These are phyloP conservation scores for Gymnothorax reevesii DNA, from an alignment of 2,797 vertebrate genomes.

Conservation along the genomic window DNA sequence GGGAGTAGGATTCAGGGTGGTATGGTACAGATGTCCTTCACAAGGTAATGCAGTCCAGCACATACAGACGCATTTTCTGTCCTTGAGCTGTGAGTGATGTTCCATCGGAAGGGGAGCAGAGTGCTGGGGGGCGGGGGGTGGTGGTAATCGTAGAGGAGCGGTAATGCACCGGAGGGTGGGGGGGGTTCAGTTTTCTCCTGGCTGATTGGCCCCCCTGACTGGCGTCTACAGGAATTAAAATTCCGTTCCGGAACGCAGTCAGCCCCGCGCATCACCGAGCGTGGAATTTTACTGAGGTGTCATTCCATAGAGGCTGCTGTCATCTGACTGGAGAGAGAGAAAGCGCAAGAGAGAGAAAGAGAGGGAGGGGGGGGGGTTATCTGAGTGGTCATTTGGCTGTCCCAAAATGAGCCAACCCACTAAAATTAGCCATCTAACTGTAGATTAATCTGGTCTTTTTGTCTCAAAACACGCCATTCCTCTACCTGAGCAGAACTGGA, in stretches of 20 bases:
- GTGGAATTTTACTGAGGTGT: not conserved
- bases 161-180: not conserved
- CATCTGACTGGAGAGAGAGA: not conserved
- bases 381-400: too few species aligned
- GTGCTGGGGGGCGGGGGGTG: not conserved
- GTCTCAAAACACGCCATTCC: too few species aligned
- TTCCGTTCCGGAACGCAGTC: not conserved
- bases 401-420: too few species aligned
- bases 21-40: conserved; percentile 72
- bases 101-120: not conserved
- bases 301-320: not conserved
- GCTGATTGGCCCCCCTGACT: not conserved
- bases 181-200: not conserved
- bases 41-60: conserved; percentile 66
- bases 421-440: too few species aligned
- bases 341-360: too few species aligned
- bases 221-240: not conserved
- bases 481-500: too few species aligned
- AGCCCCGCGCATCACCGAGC: not conserved
- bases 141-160: not conserved
- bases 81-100: not conserved
- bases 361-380: too few species aligned
- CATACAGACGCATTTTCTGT: not conserved
- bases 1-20: conserved; percentile 65
- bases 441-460: too few species aligned